Evolutionary conservation across 2,888 invertebrate genomes (phyloP), one percentile per base, ranked within the genome.

Genomic region (Hyposoter dolosus): DNA sequence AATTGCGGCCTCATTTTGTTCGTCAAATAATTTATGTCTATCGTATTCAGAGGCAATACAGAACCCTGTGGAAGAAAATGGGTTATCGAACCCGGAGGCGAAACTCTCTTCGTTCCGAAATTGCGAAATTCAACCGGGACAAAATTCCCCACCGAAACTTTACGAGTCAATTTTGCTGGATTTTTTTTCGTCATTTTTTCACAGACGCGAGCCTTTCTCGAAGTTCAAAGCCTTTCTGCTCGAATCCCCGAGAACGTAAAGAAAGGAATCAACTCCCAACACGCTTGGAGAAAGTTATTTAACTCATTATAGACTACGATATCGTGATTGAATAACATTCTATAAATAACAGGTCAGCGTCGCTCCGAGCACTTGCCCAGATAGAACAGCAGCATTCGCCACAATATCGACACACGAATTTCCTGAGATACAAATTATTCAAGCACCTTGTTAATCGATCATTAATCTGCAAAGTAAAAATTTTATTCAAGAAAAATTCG

Each of bases 271-370:
- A 10, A 63, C 19, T 5, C 56, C 69, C 76, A 45, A 28, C 65
- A 53, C 74, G 82, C 50, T 35, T 69, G 83, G 88, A 87, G 88
- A 88, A 88, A 88, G 88, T 88, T 87, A 88, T 80, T 83, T 78
- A 87, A 87, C 60, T 82, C 56, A 69, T 84, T 74, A 66, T 78
- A 45, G 74, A 74, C 81, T 28, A 53, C 84, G 15, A 28, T 28
- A 81, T 82, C 40, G 75, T 47, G 83, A 87, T 88, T 85, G 81
- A 83, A 85, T 87, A 88, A 88, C 85, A 78, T 72, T 76, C 45
- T 82, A 60, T 28, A 28, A 60, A 65, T 23, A 47, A 68, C 17
- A 19, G 23, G 19, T 43, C 40, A 47, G 50, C 50, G n/a, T 77
- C 81, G 43, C 66, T 19, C 17, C 56, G 40, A 81, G n/a, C 47